phyloP scores from a whole-genome alignment of 2,888 invertebrate genomes.

The Phymatocera aterrima region DNA sequence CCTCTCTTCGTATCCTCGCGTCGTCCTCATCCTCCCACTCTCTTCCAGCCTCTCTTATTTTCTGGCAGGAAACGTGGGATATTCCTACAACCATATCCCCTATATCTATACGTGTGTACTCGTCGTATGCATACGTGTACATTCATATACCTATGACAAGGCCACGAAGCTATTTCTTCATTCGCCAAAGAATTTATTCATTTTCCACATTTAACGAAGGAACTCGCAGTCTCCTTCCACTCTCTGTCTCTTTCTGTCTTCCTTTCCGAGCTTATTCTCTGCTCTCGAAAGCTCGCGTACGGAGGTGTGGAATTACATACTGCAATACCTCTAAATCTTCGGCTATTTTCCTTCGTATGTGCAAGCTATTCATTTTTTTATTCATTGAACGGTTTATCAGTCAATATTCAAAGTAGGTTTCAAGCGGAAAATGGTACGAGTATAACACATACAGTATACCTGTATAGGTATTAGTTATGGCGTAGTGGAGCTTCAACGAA shows the following conservation, averaged over 20 bases:
- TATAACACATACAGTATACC: neutral
- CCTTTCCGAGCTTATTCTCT: neutral
- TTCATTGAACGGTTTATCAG: too few species aligned
- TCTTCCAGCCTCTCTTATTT: conserved; percentile 29
- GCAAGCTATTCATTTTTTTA: too few species aligned
- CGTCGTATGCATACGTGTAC: neutral
- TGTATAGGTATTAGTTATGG: neutral
- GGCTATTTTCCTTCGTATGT: too few species aligned
- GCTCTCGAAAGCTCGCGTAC: too few species aligned
- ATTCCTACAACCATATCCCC: neutral
- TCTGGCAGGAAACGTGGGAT: conserved; percentile 34
- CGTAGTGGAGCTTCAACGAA: too few species aligned
- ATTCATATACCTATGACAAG: neutral
- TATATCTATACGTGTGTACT: neutral
- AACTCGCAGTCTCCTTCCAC: neutral
- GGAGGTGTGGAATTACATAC: too few species aligned
- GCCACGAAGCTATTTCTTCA: conserved; percentile 43
- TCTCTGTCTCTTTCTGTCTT: neutral
- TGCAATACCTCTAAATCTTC: too few species aligned
- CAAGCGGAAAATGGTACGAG: too few species aligned
- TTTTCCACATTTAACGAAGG: conserved; percentile 46
- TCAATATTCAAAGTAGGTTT: too few species aligned
- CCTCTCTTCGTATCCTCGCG: neutral
- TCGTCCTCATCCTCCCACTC: neutral
- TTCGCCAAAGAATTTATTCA: conserved; percentile 46